Evolutionary conservation across 2,888 invertebrate genomes (phyloP).

Genomic region (Terebella lapidaria): DNA sequence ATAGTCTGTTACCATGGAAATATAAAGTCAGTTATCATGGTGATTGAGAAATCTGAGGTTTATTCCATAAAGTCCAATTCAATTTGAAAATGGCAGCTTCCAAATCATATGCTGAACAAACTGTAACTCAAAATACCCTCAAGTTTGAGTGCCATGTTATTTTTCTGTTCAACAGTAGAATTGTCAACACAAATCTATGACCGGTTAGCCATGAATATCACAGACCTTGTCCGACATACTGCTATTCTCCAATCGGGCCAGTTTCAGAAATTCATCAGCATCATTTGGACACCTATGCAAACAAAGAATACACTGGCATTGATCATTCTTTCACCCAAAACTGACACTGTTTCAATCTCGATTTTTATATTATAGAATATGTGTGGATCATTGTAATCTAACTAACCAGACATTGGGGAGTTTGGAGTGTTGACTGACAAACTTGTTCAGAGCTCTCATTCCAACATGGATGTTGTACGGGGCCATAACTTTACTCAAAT

Average conservation of each 20-base stretch:
- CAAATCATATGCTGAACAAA: too few species aligned
- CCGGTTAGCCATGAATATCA: neutral
- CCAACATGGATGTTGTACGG: constrained; percentile 40
- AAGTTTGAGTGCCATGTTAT: too few species aligned
- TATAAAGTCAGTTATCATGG: too few species aligned
- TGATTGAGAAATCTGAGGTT: too few species aligned
- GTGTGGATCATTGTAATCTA: too few species aligned
- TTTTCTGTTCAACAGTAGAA: too few species aligned
- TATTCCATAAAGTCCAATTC: too few species aligned
- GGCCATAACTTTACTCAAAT: constrained; percentile 44
- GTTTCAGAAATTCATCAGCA: neutral
- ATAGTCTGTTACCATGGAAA: neutral
- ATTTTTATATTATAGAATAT: too few species aligned
- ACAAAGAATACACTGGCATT: neutral
- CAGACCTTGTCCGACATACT: neutral
- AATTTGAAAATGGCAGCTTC: too few species aligned
- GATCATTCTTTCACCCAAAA: neutral
- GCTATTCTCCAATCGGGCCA: neutral
- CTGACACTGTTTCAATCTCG: too few species aligned
- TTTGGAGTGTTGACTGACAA: constrained; percentile 27
- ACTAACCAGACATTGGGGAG: constrained; percentile 42
- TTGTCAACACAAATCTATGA: neutral
- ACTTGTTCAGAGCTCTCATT: constrained; percentile 39
- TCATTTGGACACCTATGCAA: neutral
- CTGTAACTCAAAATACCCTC: too few species aligned